Conservation (phyloP, 2,113 vertebrate species). For the Falcunculus frontatus region DNA sequence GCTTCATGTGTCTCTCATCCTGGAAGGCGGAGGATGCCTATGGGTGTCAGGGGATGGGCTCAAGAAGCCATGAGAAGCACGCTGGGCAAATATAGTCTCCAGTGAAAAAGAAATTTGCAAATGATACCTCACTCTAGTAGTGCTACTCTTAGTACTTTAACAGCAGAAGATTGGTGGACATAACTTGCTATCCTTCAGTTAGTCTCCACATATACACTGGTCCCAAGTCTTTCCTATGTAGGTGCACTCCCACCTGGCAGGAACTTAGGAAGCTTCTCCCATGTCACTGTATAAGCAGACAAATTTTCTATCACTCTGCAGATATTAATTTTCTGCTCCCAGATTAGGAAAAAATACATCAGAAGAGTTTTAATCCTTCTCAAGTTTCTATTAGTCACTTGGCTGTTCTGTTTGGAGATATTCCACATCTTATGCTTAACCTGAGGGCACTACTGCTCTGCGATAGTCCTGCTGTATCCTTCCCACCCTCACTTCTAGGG, state of each 20-base stretch:
- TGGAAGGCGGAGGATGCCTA: neutral
- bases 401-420: neutral
- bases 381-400: neutral
- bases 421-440: neutral
- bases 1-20: neutral
- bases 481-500: neutral
- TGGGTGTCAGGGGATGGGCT: fast-evolving
- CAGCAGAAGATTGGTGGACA: neutral
- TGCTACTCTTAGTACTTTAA: neutral
- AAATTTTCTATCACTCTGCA: neutral
- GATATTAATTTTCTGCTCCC: neutral
- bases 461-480: neutral
- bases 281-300: neutral
- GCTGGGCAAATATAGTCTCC: fast-evolving
- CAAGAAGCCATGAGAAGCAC: neutral
- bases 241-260: neutral
- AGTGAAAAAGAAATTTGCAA: neutral
- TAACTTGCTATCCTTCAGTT: neutral
- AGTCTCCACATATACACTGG: neutral
- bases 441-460: neutral
- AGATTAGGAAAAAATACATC: neutral
- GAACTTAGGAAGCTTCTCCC: neutral
- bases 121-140: neutral
- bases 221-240: neutral
- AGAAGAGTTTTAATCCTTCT: neutral